Conservation (phyloP, 2,797 vertebrate genomes). For the Glyptemys insculpta region DNA sequence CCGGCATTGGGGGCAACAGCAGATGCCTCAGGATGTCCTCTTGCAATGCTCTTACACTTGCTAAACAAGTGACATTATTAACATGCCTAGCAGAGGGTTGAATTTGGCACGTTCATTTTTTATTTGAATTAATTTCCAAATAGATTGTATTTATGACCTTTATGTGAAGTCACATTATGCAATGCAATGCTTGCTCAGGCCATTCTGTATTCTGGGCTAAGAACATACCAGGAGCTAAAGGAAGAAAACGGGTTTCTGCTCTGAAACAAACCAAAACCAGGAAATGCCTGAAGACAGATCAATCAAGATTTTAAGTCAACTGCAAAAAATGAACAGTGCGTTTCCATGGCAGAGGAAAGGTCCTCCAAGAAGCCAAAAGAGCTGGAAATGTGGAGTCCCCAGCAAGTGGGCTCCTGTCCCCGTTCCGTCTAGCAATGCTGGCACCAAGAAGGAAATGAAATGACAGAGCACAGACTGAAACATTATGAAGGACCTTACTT, state of each 20-base stretch:
- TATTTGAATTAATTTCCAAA: constrained; percentile 77
- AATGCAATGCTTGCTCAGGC: constrained; percentile 26
- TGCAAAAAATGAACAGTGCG: constrained; percentile 8
- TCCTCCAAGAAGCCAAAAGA: constrained; percentile 47
- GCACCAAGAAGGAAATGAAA: constrained; percentile 6
- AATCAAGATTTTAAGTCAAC: constrained; percentile 51
- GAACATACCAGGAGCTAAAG: constrained; percentile 44
- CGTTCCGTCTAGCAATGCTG: constrained; percentile 6
- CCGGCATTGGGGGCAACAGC: constrained; percentile 49
- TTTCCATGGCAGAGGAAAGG: constrained; percentile 53
- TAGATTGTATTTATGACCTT: constrained; percentile 75
- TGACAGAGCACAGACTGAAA: neutral
- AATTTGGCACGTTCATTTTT: constrained; percentile 61
- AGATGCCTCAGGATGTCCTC: constrained; percentile 66
- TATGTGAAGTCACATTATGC: constrained; percentile 62
- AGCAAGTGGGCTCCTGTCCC: constrained; percentile 5
- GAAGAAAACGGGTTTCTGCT: constrained; percentile 51
- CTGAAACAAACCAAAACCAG: constrained; percentile 50
- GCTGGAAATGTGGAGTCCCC: neutral
- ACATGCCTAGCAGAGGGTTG: constrained; percentile 72
- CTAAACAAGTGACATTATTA: constrained; percentile 77
- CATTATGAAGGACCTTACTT: neutral
- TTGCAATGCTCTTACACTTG: constrained; percentile 53
- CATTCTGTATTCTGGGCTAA: constrained; percentile 33
- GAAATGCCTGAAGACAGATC: constrained; percentile 64